Percentiles rank a stretch among this genome's conserved stretches.
These are phyloP conservation scores for Diadophis punctatus DNA, from an alignment of 2,113 vertebrate species.

Conservation along the genomic window DNA sequence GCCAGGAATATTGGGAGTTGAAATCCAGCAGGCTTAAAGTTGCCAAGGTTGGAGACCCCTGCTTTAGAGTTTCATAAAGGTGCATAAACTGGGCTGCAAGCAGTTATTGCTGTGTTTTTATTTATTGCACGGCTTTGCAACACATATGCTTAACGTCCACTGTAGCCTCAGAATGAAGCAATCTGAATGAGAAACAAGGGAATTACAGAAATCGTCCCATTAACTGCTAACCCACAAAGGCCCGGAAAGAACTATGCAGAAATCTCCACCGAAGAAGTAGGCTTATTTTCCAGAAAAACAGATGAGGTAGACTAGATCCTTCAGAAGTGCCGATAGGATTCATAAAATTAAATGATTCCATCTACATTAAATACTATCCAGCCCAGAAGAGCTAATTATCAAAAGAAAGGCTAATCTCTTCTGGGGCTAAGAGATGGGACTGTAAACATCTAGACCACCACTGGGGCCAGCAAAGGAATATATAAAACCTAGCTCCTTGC, in stretches of 20 bases:
- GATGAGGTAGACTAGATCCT: not conserved
- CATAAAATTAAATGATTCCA: not conserved
- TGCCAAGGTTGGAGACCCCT: too few species aligned
- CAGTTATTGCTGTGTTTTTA: not conserved
- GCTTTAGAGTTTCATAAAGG: not conserved
- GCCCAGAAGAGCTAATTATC: not conserved
- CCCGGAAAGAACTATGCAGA: not conserved
- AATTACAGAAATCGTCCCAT: not conserved
- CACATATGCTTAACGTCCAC: not conserved
- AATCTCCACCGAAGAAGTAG: not conserved
- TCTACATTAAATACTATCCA: not conserved
- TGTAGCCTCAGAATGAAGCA: constrained; percentile 2
- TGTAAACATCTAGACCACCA: not conserved
- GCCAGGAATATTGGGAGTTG: too few species aligned
- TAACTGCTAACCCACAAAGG: not conserved
- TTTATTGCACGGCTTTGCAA: constrained; percentile 9
- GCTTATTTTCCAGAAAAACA: not conserved
- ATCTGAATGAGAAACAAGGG: not conserved
- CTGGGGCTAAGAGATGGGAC: not conserved
- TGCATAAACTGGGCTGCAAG: not conserved
- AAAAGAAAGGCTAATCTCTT: not conserved
- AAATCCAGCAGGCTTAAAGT: too few species aligned
- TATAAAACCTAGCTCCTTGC: not conserved
- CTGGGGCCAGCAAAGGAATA: not conserved
- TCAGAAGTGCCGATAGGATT: not conserved